phyloP scores from a whole-genome alignment of 64 coral and sea anemone genomes.

The Actinia tenebrosa region DNA sequence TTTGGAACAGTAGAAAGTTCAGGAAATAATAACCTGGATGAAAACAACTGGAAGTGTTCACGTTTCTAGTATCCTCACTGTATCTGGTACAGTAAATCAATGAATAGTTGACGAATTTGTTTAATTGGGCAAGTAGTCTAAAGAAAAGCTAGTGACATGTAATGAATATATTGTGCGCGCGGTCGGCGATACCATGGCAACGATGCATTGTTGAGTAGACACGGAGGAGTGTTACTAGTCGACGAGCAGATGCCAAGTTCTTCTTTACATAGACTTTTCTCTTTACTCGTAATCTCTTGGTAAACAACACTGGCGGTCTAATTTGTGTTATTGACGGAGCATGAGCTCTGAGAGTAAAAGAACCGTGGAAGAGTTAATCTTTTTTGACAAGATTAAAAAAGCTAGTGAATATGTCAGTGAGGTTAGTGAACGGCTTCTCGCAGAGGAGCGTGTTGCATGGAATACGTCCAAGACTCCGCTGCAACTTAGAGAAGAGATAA shows the following conservation, averaged over 20 bases:
- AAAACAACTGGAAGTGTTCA: too few relatives aligned
- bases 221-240: background rate
- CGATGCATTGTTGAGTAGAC: background rate
- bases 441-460: background rate
- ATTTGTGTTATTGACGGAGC: conserved; percentile 7
- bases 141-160: too few relatives aligned
- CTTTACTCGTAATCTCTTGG: conserved; percentile 10
- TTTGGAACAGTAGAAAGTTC: too few relatives aligned
- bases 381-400: conserved; percentile 21
- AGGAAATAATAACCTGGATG: too few relatives aligned
- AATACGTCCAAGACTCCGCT: conserved; percentile 33
- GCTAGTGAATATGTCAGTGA: background rate
- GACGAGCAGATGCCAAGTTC: background rate
- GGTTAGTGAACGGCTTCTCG: background rate
- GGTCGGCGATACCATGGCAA: conserved; percentile 1
- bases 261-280: background rate
- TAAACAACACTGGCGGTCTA: conserved; percentile 13
- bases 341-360: conserved; percentile 24
- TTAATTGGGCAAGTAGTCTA: background rate
- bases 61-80: too few relatives aligned
- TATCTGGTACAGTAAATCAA: background rate
- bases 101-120: background rate
- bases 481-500: conserved; percentile 49
- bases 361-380: conserved; percentile 22
- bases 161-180: background rate